These are phyloP conservation scores for Apostichopus leukothele DNA, from an alignment of 53 echinoderm and acorn worm genomes.

Conservation along the genomic window DNA sequence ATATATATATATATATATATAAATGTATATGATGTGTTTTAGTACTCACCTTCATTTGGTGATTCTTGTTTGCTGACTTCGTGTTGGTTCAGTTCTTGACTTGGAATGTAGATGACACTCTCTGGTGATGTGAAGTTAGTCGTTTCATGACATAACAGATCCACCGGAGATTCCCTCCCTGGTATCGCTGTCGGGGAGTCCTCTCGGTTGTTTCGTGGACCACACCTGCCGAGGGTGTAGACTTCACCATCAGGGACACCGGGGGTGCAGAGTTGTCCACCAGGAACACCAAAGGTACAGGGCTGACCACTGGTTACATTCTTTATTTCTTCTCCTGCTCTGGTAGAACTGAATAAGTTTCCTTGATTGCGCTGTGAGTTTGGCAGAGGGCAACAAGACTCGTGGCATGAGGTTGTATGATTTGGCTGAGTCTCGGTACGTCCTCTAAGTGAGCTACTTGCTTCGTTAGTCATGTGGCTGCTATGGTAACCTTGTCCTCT, in stretches of 20 bases:
- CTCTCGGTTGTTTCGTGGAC: no score
- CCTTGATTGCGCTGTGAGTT: neutral
- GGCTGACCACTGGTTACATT: neutral
- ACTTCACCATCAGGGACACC: neutral
- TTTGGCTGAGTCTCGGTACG: neutral
- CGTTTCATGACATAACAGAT: constrained; percentile 48
- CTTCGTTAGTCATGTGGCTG: neutral
- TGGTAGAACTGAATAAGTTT: neutral
- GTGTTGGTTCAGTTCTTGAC: no score
- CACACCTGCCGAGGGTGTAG: neutral
- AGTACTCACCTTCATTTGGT: no score
- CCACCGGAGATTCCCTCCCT: neutral
- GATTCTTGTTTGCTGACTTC: no score
- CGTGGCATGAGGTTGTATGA: neutral
- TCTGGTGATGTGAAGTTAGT: constrained; percentile 57
- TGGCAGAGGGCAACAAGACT: neutral
- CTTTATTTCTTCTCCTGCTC: neutral
- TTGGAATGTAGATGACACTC: neutral
- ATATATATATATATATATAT: no score
- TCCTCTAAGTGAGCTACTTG: neutral
- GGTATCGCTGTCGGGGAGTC: neutral
- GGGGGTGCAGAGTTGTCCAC: neutral
- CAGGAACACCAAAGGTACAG: neutral
- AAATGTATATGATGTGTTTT: no score
- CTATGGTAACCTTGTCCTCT: neutral